Percentiles rank a stretch among this genome's conserved stretches.
These are phyloP conservation scores for Neotoma lepida DNA, from an alignment of 2,113 vertebrate species.

Conservation along the genomic window DNA sequence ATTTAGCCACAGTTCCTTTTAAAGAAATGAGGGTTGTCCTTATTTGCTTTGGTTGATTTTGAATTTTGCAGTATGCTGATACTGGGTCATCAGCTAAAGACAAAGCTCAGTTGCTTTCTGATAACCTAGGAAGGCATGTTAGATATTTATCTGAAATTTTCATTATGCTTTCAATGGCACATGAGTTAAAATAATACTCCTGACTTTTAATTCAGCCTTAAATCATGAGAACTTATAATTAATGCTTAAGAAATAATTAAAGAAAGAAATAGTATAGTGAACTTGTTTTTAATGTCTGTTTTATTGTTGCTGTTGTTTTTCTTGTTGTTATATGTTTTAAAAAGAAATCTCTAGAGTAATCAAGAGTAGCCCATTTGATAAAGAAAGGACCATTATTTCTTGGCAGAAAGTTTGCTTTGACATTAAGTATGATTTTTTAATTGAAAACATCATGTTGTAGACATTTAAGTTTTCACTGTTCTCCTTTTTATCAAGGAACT, in stretches of 20 bases:
- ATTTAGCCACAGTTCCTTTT: neutral
- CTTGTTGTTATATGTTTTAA: neutral
- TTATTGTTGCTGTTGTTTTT: neutral
- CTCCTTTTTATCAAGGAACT: conserved; percentile 1
- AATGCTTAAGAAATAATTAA: neutral
- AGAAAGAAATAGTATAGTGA: neutral
- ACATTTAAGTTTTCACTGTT: neutral
- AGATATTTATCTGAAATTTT: neutral
- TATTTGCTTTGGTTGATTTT: neutral
- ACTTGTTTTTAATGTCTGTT: neutral
- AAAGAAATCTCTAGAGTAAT: neutral
- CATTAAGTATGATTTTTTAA: neutral
- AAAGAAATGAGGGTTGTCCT: neutral
- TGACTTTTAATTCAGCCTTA: neutral
- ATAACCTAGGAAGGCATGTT: neutral
- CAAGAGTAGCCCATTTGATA: neutral
- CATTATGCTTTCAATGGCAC: neutral
- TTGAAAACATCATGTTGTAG: neutral
- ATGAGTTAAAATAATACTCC: neutral
- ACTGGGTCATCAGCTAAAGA: neutral
- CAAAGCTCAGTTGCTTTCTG: neutral
- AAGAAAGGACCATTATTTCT: conserved; percentile 15
- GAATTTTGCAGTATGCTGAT: neutral
- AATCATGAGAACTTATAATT: neutral
- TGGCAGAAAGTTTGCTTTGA: neutral